These are phyloP conservation scores for Lepidocyrtoides sp. DNA, from an alignment of 2,888 invertebrate species.

Conservation along the genomic window DNA sequence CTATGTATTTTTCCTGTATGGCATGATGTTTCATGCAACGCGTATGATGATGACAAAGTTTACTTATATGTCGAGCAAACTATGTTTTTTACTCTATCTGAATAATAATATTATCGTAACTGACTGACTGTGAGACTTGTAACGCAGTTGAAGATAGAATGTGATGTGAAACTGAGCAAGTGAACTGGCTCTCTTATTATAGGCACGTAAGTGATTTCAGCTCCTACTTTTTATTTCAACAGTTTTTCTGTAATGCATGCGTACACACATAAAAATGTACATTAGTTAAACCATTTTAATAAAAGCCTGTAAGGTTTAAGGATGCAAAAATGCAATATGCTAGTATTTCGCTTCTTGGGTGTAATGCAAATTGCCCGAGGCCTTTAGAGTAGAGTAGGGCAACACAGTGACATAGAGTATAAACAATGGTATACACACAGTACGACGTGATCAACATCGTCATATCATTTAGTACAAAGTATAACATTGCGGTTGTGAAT, in stretches of 20 bases:
- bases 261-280: background rate
- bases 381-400: constrained; percentile 8
- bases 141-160: background rate
- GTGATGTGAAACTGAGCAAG: constrained; percentile 2
- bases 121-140: background rate
- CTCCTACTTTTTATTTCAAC: constrained; percentile 1
- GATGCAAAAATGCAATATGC: background rate
- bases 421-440: background rate
- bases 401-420: constrained; percentile 8
- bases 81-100: constrained; percentile 22
- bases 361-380: constrained; percentile 40
- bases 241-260: constrained; percentile 7
- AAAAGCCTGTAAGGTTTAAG: background rate
- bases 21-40: background rate
- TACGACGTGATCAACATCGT: background rate
- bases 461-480: background rate
- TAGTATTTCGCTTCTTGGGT: background rate
- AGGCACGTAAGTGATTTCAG: background rate
- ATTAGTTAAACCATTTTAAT: background rate
- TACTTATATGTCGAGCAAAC: background rate
- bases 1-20: background rate
- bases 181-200: background rate
- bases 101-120: background rate
- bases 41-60: background rate
- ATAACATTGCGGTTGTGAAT: no score